These are phyloP conservation scores for Hyperoplus lanceolatus DNA, from an alignment of 2,797 vertebrate genomes.

Conservation along the genomic window DNA sequence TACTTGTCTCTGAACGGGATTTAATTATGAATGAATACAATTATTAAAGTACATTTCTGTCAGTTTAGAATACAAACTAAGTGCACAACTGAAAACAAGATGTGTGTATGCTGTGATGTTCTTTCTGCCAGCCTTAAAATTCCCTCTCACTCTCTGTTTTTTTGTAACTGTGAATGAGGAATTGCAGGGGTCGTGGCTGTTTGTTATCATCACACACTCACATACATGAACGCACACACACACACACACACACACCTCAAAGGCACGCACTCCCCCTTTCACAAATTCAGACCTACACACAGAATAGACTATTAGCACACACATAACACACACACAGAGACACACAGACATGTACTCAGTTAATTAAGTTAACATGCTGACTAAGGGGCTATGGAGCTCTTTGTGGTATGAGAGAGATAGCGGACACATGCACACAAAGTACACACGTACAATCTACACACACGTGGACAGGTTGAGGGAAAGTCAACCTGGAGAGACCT, in stretches of 20 bases:
- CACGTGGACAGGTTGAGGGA: slow-evolving; percentile 15
- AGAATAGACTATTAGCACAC: slow-evolving; percentile 54
- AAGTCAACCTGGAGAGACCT: slow-evolving; percentile 31
- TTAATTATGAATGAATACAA: no score
- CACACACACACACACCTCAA: not conserved
- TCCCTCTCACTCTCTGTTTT: not conserved
- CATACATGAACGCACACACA: slow-evolving; percentile 13
- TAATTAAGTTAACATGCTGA: slow-evolving; percentile 74
- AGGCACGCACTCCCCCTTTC: not conserved
- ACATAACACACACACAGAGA: slow-evolving; percentile 35
- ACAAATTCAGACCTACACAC: slow-evolving; percentile 27
- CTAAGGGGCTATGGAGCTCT: slow-evolving; percentile 52
- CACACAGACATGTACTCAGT: slow-evolving; percentile 48
- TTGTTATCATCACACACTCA: slow-evolving; percentile 4
- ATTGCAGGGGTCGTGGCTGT: slow-evolving; percentile 3
- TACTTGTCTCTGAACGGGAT: no score
- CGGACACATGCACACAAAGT: slow-evolving; percentile 6
- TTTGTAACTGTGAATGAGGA: slow-evolving; percentile 17
- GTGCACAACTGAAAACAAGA: no score
- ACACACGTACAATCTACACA: slow-evolving; percentile 15
- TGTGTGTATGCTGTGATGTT: no score
- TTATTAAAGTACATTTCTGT: no score
- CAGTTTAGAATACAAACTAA: no score
- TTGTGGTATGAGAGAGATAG: slow-evolving; percentile 45
- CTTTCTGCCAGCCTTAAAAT: no score